Conservation (phyloP, 2,888 invertebrate genomes). For the Epinotia nisella region DNA sequence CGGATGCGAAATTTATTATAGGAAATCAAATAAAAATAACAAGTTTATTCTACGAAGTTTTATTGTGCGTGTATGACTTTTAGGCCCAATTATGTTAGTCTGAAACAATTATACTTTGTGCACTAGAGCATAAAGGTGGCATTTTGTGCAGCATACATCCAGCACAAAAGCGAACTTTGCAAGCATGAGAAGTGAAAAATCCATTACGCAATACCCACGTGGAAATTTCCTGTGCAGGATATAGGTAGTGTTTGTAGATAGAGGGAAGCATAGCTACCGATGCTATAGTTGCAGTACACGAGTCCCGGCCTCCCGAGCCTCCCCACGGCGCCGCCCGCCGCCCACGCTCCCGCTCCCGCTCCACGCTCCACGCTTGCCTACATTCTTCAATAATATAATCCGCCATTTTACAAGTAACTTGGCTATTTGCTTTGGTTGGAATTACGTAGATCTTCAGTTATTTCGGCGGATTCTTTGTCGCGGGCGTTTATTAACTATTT, state of each 20-base stretch:
- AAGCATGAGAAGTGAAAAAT: too few species aligned
- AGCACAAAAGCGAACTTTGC: too few species aligned
- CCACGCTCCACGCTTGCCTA: constrained; percentile 34
- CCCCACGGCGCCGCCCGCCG: constrained; percentile 28
- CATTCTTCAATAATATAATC: constrained; percentile 39
- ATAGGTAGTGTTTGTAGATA: constrained; percentile 31
- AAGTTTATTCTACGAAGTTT: too few species aligned
- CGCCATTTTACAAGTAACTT: constrained; percentile 34
- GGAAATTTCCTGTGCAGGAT: constrained; percentile 35
- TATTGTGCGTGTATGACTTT: too few species aligned
- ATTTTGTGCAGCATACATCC: too few species aligned
- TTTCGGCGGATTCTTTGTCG: not conserved
- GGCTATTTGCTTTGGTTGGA: constrained; percentile 25
- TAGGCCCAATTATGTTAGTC: too few species aligned
- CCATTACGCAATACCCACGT: constrained; percentile 28
- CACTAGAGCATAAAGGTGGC: too few species aligned
- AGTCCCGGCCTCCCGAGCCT: constrained; percentile 29
- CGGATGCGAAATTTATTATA: too few species aligned
- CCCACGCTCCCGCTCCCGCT: constrained; percentile 29
- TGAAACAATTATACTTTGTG: too few species aligned
- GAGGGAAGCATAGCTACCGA: constrained; percentile 34
- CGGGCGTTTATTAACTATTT: too few species aligned
- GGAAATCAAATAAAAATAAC: too few species aligned
- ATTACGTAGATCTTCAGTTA: not conserved
- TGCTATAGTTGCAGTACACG: constrained; percentile 43